phyloP scores from a whole-genome alignment of 2,888 invertebrate genomes.

The Cheiracanthium punctorium region DNA sequence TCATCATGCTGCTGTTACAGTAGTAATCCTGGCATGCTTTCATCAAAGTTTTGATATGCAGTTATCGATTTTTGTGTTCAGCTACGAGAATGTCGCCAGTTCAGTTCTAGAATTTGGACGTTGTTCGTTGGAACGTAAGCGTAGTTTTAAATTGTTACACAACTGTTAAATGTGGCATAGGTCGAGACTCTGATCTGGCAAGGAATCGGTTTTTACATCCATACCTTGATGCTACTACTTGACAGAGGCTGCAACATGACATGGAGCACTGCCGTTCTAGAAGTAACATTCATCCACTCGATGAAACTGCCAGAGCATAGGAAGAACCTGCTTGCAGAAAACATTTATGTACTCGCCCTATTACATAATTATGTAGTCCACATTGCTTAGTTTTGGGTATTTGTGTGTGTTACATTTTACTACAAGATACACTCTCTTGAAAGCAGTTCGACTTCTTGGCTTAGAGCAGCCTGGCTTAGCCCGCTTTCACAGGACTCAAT shows the following conservation, averaged over 20 bases:
- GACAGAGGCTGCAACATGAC: background rate
- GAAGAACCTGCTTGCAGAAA: background rate
- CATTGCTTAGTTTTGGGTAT: no score
- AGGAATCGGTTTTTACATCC: background rate
- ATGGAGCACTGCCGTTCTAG: background rate
- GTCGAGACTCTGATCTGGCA: background rate
- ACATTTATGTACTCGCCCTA: background rate
- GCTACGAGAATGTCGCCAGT: no score
- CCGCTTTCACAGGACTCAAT: no score
- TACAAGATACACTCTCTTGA: no score
- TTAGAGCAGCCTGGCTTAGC: no score
- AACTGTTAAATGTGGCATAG: background rate
- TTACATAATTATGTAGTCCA: no score
- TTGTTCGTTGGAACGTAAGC: background rate
- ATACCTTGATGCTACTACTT: background rate
- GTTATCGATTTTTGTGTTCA: no score
- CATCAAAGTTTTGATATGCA: no score
- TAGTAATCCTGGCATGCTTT: no score
- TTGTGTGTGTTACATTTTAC: no score
- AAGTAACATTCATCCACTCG: conserved; percentile 11
- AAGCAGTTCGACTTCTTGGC: no score
- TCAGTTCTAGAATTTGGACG: background rate
- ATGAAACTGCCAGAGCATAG: conserved; percentile 4
- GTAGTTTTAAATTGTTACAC: background rate
- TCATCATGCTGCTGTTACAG: no score